Conservation (phyloP, 2,797 vertebrate species). For the Ctenosaura bakeri region DNA sequence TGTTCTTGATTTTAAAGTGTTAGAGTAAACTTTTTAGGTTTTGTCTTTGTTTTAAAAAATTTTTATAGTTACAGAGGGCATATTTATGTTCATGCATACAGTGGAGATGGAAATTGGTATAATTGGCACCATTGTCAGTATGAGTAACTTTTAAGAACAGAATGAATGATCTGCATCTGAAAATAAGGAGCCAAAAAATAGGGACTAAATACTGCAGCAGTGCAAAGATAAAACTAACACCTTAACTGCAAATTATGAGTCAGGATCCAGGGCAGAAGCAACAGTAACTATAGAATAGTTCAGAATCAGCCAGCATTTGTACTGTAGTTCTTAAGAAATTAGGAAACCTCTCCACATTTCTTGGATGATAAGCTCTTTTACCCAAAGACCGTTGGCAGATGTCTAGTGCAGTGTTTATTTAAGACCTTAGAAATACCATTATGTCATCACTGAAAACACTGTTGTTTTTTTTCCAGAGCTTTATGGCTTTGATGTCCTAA, state of each 20-base stretch:
- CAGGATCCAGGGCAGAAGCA: neutral
- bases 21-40: neutral
- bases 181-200: slow-evolving; percentile 8
- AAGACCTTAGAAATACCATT: neutral
- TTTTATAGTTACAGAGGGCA: neutral
- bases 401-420: neutral
- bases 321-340: neutral
- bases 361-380: neutral
- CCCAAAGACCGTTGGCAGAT: neutral
- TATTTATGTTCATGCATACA: neutral
- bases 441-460: slow-evolving; percentile 13
- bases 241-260: neutral
- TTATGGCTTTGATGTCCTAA: slow-evolving; percentile 97
- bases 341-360: neutral
- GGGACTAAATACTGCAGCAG: neutral
- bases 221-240: neutral
- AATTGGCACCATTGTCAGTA: neutral
- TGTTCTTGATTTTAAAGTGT: neutral
- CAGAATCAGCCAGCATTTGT: neutral
- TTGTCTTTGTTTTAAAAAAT: neutral
- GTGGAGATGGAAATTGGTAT: neutral
- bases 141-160: neutral
- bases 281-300: neutral
- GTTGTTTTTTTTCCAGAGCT: slow-evolving; percentile 86
- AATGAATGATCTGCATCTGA: neutral